These are phyloP conservation scores for Philypnodon macrostomus DNA, from an alignment of 2,797 vertebrate genomes.

Conservation along the genomic window DNA sequence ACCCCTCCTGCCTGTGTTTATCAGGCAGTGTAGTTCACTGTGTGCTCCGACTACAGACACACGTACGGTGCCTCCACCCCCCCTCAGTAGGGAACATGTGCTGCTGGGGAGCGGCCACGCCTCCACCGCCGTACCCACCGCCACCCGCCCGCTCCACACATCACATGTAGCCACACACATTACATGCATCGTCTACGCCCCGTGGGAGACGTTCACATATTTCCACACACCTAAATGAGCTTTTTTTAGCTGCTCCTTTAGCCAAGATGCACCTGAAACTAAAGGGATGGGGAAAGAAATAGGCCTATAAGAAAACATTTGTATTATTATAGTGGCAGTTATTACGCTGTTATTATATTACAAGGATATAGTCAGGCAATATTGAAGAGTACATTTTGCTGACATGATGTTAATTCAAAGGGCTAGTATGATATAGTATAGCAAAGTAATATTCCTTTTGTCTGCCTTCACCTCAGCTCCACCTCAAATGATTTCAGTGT, in stretches of 20 bases:
- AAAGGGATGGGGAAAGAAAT: no score
- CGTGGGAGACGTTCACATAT: not conserved
- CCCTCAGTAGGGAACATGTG: constrained; percentile 39
- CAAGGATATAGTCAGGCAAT: no score
- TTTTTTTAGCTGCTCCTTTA: not conserved
- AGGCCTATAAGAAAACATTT: no score
- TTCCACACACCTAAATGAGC: not conserved
- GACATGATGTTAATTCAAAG: no score
- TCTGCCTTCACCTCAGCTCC: no score
- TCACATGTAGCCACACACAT: constrained; percentile 52
- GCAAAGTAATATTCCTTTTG: no score
- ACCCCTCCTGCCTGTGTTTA: not conserved
- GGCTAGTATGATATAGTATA: no score
- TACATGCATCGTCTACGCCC: not conserved
- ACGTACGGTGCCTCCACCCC: constrained; percentile 14
- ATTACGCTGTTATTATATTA: no score
- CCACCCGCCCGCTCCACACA: constrained; percentile 5
- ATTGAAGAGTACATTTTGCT: no score
- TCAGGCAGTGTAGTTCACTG: not conserved
- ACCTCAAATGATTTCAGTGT: not conserved
- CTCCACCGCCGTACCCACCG: not conserved
- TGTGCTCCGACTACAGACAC: constrained; percentile 2
- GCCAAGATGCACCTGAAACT: not conserved
- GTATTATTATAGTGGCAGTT: no score
- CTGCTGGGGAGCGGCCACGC: constrained; percentile 32